Base-by-base conservation (phyloP, 2,888 invertebrate genomes). In the Asteroscopus sphinx region DNA sequence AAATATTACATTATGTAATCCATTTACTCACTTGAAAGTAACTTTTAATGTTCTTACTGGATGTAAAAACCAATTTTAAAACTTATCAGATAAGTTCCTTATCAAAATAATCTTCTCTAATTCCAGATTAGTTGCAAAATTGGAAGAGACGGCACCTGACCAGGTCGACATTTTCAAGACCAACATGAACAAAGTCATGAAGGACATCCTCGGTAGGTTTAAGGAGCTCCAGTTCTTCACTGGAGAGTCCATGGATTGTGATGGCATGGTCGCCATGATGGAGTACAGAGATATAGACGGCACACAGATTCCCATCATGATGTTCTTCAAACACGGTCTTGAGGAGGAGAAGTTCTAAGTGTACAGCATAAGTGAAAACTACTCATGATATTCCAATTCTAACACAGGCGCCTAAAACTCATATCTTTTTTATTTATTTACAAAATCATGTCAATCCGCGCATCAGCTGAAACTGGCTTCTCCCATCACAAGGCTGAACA, bases 261-360 rank as follows among this genome's bases (percentile, higher is more conserved):
- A 99, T 74, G 99, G 98, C 74, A 97, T 98, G 96, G 97, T 99
- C n/a, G 98, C 97, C 63, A 95, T 99, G 87, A 95, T 98, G 93
- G 99, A 99, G 90, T 99, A 99, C 92, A 96, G 98, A 87, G 98
- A 98, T 64, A 96, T 98, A 60, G 96, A 98, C 77, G 98, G 97
- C 46, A 95, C 96, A 3, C 96, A 96, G 73, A 95, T 97, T 47
- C 99, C 99, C 46, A 96, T 98, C 77, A 95, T 99, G 89, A 98
- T 99, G 97, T 98, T 98, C 94, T 98, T 98, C 95, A 99, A 99
- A 93, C 99, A 99, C 81, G 99, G 99, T 68, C 96, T 99, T 65
- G 96, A 97, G 55, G 99, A 98, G 90, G 99, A 99, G 94, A 99
- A 99, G 94, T 98, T 97, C 95, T 98, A 98, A 93, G 56, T 73